Percentiles rank a stretch among this genome's conserved stretches.
These are phyloP conservation scores for Spea hammondii DNA, from an alignment of 2,797 vertebrate genomes.

Conservation along the genomic window DNA sequence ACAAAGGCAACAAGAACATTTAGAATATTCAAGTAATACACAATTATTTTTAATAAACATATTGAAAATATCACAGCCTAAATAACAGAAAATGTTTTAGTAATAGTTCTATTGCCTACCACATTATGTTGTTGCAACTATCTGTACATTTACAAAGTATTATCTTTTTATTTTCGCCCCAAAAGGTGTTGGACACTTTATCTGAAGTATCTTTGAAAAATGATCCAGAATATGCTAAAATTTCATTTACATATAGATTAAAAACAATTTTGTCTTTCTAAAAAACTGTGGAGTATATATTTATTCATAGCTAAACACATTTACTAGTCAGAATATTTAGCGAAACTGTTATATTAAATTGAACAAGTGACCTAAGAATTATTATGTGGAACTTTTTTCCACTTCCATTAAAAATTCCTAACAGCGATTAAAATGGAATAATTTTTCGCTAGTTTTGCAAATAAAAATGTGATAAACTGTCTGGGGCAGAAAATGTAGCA, in stretches of 20 bases:
- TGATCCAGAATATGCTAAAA: constrained; percentile 42
- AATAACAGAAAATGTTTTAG: constrained; percentile 22
- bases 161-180: constrained; percentile 27
- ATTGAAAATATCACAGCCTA: not conserved
- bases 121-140: constrained; percentile 2
- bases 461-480: not conserved
- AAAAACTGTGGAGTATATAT: constrained; percentile 37
- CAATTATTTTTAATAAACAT: no score
- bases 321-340: constrained; percentile 38
- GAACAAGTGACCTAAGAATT: constrained; percentile 21
- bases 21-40: no score
- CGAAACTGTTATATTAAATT: constrained; percentile 41
- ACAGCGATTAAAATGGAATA: not conserved
- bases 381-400: constrained; percentile 33
- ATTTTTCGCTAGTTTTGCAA: not conserved
- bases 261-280: constrained; percentile 54
- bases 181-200: constrained; percentile 27
- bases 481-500: not conserved
- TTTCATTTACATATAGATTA: constrained; percentile 59
- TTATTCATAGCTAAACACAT: constrained; percentile 49
- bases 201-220: constrained; percentile 38
- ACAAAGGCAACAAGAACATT: no score
- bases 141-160: constrained; percentile 25
- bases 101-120: not conserved
- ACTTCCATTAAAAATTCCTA: not conserved